Conservation (phyloP, 2,797 vertebrate species). For the Podarcis lilfordi region DNA sequence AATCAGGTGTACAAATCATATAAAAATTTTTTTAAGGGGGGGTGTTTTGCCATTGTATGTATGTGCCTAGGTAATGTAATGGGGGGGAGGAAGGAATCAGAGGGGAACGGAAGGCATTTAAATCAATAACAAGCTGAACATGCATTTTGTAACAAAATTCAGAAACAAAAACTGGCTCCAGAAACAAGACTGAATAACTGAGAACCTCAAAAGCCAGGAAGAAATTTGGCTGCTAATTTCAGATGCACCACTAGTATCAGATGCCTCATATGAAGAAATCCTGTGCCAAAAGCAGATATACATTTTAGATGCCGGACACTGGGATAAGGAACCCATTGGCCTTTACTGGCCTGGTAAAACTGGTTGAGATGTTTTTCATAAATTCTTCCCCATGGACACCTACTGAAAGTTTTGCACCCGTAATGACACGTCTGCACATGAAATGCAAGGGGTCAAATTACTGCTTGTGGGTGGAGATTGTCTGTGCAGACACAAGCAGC, state of each 20-base stretch:
- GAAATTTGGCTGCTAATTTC: not conserved
- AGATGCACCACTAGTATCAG: not conserved
- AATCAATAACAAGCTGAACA: not conserved
- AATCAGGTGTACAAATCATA: not conserved
- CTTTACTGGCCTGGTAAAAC: not conserved
- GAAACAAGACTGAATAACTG: not conserved
- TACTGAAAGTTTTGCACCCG: conserved; percentile 57
- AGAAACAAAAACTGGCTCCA: not conserved
- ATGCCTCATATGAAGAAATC: not conserved
- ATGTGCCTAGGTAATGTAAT: not conserved
- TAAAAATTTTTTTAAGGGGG: not conserved
- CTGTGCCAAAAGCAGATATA: not conserved
- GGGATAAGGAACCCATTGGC: not conserved
- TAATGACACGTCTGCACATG: conserved; percentile 60
- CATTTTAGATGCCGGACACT: not conserved
- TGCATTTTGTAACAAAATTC: not conserved
- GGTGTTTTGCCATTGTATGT: not conserved
- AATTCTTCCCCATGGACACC: conserved; percentile 44
- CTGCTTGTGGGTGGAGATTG: conserved; percentile 68
- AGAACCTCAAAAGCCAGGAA: not conserved
- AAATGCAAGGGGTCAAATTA: conserved; percentile 68
- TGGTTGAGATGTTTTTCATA: conserved; percentile 29
- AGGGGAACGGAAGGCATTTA: not conserved
- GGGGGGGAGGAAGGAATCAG: not conserved
- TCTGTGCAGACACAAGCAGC: conserved; percentile 64